A percentile compares a stretch with the other conserved stretches of the same genome.
Evolutionary conservation across 2,797 vertebrate species (phyloP).

Genomic region (Spondyliosoma cantharus): DNA sequence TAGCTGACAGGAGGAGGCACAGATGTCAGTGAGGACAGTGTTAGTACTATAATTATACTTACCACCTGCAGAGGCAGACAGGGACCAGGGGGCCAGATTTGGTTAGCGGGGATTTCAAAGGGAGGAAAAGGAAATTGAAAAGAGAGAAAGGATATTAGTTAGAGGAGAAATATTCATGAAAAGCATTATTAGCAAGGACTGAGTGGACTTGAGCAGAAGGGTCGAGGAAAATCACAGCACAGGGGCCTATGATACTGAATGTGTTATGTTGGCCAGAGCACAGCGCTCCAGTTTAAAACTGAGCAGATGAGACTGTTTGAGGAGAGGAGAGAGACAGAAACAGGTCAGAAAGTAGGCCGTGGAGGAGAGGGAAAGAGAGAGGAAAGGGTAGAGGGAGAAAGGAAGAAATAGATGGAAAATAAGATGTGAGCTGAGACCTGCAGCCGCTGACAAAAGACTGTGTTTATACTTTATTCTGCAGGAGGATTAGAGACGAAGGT

Average conservation of each 20-base stretch:
- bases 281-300: slow-evolving; percentile 64
- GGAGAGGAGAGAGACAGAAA: slow-evolving; percentile 73
- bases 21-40: slow-evolving; percentile 10
- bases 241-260: slow-evolving; percentile 25
- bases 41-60: slow-evolving; percentile 73
- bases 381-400: slow-evolving; percentile 10
- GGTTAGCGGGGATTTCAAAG: slow-evolving; percentile 68
- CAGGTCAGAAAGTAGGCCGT: slow-evolving; percentile 77
- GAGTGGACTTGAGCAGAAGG: slow-evolving; percentile 3
- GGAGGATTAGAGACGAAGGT: background rate
- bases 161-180: slow-evolving; percentile 45
- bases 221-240: slow-evolving; percentile 24
- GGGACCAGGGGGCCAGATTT: slow-evolving; percentile 65
- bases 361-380: slow-evolving; percentile 28
- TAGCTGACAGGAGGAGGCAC: slow-evolving; percentile 6
- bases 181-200: slow-evolving; percentile 25
- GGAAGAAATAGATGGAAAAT: slow-evolving; percentile 1
- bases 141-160: slow-evolving; percentile 69
- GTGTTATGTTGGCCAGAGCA: slow-evolving; percentile 41
- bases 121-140: slow-evolving; percentile 54
- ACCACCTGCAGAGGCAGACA: slow-evolving; percentile 81
- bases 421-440: slow-evolving; percentile 17
- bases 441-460: background rate
- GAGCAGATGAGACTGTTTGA: slow-evolving; percentile 65
- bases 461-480: slow-evolving; percentile 1